Base-by-base conservation (phyloP, 2,888 invertebrate species). In the Salticus scenicus region DNA sequence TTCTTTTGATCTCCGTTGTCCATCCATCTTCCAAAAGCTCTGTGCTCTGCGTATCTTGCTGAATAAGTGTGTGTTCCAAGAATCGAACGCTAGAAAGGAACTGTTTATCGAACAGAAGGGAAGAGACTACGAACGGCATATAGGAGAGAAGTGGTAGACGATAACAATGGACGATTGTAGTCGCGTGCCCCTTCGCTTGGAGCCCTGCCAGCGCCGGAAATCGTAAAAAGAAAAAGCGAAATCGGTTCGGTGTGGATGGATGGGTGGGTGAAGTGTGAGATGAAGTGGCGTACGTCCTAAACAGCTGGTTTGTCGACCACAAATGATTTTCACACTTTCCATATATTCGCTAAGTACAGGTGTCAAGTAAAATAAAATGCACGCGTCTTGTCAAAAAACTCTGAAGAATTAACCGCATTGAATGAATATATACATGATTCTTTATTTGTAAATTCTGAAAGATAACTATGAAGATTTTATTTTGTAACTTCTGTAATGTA, bases 171-270 rank as follows among this genome's bases (percentile, higher is more conserved):
- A 27, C 63, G 51, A 75, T 75, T 81, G 63, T 69, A 66, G 83
- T 83, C 77, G 83, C 83, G 83, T 83, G 83, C 70, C 71, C 30
- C 75, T 57, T 42, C 24, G 28, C 30, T 75, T 83, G 83, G 83
- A 83, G 41, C 20, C 30, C 37, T 77, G 83, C 83, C 83, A 83
- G 37, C 41, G 41, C 42, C 75, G 42, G 70, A 64, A 71, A 82
- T 30, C 28, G 30, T 41, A 81, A 41, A 57, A 74, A 74, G n/a
- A 81, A 47, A 47, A 37, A 57, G 2, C 57, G 12, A 57, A 57
- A 57, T 57, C 57, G 57, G 57, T 24, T 20, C 57, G 57, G 24
- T 24, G 4, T 37, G 10, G 37, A 37, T 37, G 37, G 37, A 10
- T 10, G 37, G 37, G 57, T 57, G 57, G 57, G 57, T 57, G 20